These are phyloP conservation scores for Corynorhinus townsendii DNA, from an alignment of 2,113 vertebrate species.

Conservation along the genomic window DNA sequence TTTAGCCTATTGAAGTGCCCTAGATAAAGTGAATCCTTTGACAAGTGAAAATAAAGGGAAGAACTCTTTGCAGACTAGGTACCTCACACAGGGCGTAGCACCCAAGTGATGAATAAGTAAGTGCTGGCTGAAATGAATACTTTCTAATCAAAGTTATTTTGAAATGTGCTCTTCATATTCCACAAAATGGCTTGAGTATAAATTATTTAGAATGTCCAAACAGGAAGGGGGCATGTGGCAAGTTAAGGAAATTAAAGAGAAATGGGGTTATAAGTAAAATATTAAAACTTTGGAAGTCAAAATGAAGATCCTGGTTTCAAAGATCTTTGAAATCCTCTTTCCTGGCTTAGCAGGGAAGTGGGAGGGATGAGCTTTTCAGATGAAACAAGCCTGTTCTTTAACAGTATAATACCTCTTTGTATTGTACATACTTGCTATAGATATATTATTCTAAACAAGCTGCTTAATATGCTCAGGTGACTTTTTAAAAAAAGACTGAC, in stretches of 20 bases:
- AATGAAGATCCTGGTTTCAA: conserved; percentile 11
- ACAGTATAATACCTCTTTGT: neutral
- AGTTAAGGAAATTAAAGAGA: conserved; percentile 29
- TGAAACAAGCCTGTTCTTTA: neutral
- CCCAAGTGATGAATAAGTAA: neutral
- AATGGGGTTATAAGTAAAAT: neutral
- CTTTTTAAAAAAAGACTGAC: neutral
- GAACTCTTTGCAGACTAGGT: neutral
- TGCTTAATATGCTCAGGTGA: neutral
- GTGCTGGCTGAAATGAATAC: neutral
- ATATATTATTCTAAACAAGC: neutral
- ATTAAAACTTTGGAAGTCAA: conserved; percentile 26
- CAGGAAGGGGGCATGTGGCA: conserved; percentile 3
- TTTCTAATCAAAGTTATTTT: conserved; percentile 13
- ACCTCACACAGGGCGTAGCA: neutral
- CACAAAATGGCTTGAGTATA: conserved; percentile 9
- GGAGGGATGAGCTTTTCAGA: neutral
- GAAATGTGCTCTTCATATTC: neutral
- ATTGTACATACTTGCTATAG: neutral
- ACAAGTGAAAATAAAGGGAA: neutral
- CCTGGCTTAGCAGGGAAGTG: neutral
- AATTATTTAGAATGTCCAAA: conserved; percentile 38
- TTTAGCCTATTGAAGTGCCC: neutral
- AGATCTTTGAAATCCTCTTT: neutral
- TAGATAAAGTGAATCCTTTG: neutral